phyloP scores from a whole-genome alignment of 2,797 vertebrate genomes.

The Clamator glandarius region DNA sequence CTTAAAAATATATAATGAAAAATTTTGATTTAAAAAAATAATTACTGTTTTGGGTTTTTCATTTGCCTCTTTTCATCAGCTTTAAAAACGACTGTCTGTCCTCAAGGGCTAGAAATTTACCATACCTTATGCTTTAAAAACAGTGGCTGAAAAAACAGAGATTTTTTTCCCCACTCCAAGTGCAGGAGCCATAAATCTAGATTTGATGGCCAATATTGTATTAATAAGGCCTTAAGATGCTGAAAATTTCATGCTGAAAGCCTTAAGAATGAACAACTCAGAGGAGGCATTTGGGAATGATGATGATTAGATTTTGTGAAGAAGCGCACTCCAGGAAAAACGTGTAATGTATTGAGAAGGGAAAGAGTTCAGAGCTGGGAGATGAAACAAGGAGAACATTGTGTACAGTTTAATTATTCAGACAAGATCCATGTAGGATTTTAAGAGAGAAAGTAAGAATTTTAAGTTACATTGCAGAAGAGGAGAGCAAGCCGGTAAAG shows the following conservation, averaged over 20 bases:
- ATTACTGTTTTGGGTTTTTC: background rate
- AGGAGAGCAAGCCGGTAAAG: background rate
- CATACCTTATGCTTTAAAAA: background rate
- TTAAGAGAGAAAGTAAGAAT: background rate
- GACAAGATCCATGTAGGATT: background rate
- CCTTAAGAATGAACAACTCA: background rate
- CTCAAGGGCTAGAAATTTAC: background rate
- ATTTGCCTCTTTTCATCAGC: background rate
- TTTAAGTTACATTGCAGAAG: background rate
- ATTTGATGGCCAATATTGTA: background rate
- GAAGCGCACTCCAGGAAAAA: background rate
- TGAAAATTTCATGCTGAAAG: background rate
- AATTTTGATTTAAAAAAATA: background rate
- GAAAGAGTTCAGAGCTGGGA: background rate
- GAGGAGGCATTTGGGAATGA: background rate
- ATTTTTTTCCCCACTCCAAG: background rate
- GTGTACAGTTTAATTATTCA: background rate
- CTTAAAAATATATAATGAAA: background rate
- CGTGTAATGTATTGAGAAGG: background rate
- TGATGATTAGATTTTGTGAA: background rate
- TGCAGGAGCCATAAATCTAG: background rate
- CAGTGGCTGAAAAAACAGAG: background rate
- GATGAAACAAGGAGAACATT: background rate
- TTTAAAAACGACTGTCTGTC: background rate
- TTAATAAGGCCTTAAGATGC: background rate